phyloP scores from a whole-genome alignment of 2,797 vertebrate genomes.

The Selene dorsalis region DNA sequence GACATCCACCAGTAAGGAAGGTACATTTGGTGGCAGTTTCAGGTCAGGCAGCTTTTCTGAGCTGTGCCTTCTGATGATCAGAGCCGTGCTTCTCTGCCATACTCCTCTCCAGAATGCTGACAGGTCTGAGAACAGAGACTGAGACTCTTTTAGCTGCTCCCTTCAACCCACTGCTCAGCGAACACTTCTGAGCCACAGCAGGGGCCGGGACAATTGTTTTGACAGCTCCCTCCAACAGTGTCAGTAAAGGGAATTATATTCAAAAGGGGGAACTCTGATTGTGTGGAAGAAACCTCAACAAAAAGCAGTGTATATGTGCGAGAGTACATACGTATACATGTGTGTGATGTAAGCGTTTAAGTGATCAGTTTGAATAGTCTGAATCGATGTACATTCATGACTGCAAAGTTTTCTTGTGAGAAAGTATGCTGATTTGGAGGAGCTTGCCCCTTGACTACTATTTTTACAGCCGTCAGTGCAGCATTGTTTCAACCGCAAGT shows the following conservation, averaged over 20 bases:
- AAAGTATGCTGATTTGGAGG: slow-evolving; percentile 64
- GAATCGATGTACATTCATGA: slow-evolving; percentile 36
- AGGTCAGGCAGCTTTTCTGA: slow-evolving; percentile 70
- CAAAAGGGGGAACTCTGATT: slow-evolving; percentile 65
- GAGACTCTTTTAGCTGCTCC: slow-evolving; percentile 71
- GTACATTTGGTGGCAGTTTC: slow-evolving; percentile 68
- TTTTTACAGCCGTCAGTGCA: slow-evolving; percentile 78
- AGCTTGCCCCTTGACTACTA: slow-evolving; percentile 70
- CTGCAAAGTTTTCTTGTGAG: slow-evolving; percentile 64
- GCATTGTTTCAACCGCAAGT: slow-evolving; percentile 81
- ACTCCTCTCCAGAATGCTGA: slow-evolving; percentile 63
- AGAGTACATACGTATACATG: background rate
- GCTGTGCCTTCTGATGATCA: slow-evolving; percentile 67
- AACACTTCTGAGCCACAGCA: slow-evolving; percentile 77
- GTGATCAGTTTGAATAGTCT: background rate
- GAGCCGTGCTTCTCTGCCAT: slow-evolving; percentile 51
- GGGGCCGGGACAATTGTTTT: slow-evolving; percentile 81
- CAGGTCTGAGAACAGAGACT: slow-evolving; percentile 70
- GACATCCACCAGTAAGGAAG: slow-evolving; percentile 38
- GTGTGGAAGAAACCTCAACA: slow-evolving; percentile 43
- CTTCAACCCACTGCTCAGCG: slow-evolving; percentile 69
- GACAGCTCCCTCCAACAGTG: slow-evolving; percentile 81
- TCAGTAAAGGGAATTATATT: slow-evolving; percentile 76
- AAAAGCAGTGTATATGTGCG: background rate
- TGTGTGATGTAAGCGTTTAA: slow-evolving; percentile 21